phyloP scores from a whole-genome alignment of 2,797 vertebrate genomes.

The Pseudochirops corinnae region DNA sequence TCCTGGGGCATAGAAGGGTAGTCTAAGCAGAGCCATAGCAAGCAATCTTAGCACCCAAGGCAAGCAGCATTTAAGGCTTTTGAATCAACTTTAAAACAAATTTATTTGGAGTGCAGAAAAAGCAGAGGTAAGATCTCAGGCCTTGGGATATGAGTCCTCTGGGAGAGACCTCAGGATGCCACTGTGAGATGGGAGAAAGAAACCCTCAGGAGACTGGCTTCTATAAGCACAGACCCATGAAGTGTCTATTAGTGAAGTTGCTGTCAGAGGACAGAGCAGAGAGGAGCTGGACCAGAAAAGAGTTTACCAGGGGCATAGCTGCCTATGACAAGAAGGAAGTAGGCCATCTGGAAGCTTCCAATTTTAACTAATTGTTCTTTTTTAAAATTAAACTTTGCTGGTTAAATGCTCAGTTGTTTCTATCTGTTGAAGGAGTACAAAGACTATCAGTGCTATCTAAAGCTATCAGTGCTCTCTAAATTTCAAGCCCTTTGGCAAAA shows the following conservation, averaged over 20 bases:
- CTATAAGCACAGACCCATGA: neutral
- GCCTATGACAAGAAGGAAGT: neutral
- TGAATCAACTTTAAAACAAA: neutral
- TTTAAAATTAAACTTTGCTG: too few species aligned
- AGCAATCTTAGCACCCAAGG: neutral
- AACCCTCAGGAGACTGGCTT: neutral
- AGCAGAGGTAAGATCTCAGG: neutral
- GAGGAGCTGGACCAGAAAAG: neutral
- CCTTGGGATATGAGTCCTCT: neutral
- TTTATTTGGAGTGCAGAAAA: neutral
- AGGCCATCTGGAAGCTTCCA: neutral
- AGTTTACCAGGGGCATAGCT: neutral
- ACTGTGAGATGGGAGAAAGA: neutral
- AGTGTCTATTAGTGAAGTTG: neutral
- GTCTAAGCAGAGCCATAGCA: neutral
- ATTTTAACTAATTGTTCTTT: neutral
- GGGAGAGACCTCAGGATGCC: neutral
- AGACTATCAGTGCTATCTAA: neutral
- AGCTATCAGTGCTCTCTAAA: neutral
- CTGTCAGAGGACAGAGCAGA: neutral
- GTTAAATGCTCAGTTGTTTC: neutral
- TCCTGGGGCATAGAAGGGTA: neutral
- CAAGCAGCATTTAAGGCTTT: neutral
- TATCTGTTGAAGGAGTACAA: neutral
- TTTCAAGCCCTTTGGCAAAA: neutral